A percentile compares a stretch with the other conserved stretches of the same genome.
Evolutionary conservation across 2,888 invertebrate genomes (phyloP).

Genomic region (Deroplatys truncata): DNA sequence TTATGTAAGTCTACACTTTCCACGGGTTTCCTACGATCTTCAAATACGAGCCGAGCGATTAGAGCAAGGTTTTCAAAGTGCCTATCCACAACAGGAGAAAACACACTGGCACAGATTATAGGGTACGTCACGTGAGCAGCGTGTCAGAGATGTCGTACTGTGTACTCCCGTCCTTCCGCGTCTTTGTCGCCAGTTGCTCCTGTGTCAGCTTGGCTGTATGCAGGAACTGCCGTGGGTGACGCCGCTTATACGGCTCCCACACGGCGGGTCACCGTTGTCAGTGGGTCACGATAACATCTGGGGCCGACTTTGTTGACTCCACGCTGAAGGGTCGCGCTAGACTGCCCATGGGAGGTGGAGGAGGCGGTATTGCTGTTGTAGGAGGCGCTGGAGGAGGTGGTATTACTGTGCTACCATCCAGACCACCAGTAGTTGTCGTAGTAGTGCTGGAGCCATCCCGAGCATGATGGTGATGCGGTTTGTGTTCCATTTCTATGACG

Average conservation of each 20-base stretch:
- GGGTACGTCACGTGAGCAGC: constrained; percentile 21
- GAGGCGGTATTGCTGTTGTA: constrained; percentile 33
- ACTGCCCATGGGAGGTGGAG: constrained; percentile 37
- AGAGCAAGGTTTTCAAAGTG: background rate
- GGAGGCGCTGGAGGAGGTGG: background rate
- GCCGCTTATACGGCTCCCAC: constrained; percentile 57
- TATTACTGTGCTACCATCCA: background rate
- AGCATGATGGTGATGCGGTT: background rate
- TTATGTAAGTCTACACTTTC: background rate
- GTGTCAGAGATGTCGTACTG: constrained; percentile 21
- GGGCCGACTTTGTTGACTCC: constrained; percentile 83
- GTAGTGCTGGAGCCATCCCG: background rate
- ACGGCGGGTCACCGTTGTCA: constrained; percentile 52
- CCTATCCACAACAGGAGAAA: background rate
- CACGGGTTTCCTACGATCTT: background rate
- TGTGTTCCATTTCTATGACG: constrained; percentile 54
- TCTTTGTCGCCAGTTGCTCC: background rate
- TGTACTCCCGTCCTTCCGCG: constrained; percentile 12
- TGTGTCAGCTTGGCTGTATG: constrained; percentile 19
- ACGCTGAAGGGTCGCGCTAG: constrained; percentile 64
- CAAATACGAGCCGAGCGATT: background rate
- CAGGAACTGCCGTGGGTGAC: constrained; percentile 48
- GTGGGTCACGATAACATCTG: constrained; percentile 84
- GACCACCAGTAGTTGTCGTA: background rate
- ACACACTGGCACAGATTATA: background rate